A percentile compares a stretch with the other conserved stretches of the same genome.
Evolutionary conservation across 1,140 invertebrate species (phyloP).

Genomic region (Drosophila nannoptera): DNA sequence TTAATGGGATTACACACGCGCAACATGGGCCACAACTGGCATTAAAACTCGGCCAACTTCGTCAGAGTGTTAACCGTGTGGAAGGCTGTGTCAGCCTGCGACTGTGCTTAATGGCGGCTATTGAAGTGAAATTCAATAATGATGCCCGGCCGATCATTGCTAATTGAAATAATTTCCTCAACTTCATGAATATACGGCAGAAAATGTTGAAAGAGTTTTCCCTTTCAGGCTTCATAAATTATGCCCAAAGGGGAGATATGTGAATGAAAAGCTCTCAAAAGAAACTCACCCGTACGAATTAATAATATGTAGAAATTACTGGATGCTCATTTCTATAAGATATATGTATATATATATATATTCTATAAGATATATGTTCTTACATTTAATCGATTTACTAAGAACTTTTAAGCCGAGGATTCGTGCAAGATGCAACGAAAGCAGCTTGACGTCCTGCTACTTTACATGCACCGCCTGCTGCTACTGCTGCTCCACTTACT

Average conservation of each 20-base stretch:
- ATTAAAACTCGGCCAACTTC: conserved; percentile 74
- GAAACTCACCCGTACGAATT: too few relatives aligned
- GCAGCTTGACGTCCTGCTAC: conserved; percentile 30
- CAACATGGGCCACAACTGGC: conserved; percentile 62
- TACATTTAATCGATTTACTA: too few relatives aligned
- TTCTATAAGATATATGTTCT: not conserved
- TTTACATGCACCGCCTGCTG: conserved; percentile 16
- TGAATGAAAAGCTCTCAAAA: too few relatives aligned
- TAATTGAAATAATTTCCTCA: conserved; percentile 49
- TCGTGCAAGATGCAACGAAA: not conserved
- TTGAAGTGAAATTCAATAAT: conserved; percentile 24
- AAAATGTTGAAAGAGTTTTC: not conserved
- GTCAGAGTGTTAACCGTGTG: not conserved
- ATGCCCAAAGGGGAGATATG: too few relatives aligned
- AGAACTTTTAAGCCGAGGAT: too few relatives aligned
- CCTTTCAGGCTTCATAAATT: too few relatives aligned
- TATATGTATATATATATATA: too few relatives aligned
- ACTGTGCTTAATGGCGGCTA: conserved; percentile 20
- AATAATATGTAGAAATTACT: too few relatives aligned
- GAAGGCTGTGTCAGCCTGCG: not conserved
- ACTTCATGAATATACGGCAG: conserved; percentile 6
- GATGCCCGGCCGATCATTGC: conserved; percentile 27
- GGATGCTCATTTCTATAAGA: too few relatives aligned
- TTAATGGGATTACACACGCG: conserved; percentile 78
- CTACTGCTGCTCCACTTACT: conserved; percentile 4